phyloP scores from a whole-genome alignment of 2,113 vertebrate genomes.

The Chionis minor region DNA sequence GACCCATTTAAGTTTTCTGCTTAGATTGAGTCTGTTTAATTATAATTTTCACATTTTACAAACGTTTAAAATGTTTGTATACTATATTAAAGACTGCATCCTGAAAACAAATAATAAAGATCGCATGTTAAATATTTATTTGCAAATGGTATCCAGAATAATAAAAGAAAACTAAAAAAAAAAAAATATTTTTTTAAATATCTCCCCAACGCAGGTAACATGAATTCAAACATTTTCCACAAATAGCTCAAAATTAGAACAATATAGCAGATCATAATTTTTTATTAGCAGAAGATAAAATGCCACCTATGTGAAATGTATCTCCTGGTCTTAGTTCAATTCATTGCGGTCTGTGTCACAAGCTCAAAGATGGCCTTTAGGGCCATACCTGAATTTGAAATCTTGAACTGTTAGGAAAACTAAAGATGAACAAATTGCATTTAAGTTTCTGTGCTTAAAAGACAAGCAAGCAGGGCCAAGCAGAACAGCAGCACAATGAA shows the following conservation, averaged over 20 bases:
- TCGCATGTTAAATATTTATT: not conserved
- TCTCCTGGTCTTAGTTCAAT: not conserved
- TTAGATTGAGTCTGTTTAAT: not conserved
- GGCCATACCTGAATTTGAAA: not conserved
- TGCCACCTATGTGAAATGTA: not conserved
- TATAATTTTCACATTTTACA: not conserved
- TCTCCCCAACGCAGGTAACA: not conserved
- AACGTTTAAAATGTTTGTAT: not conserved
- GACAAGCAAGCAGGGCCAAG: not conserved
- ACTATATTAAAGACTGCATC: not conserved
- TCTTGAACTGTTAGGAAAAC: not conserved
- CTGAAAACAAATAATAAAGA: not conserved
- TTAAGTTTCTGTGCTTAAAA: not conserved
- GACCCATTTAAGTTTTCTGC: not conserved
- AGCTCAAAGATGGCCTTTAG: not conserved
- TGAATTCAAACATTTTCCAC: not conserved
- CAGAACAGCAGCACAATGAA: not conserved
- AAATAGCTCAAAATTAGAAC: not conserved
- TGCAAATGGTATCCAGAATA: not conserved
- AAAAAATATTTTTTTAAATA: no score
- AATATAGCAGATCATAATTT: not conserved
- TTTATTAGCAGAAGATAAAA: not conserved
- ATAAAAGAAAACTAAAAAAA: not conserved
- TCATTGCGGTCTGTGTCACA: not conserved
- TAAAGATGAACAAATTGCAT: not conserved